These are phyloP conservation scores for Drosophila melanogaster DNA, from an alignment of 1,140 invertebrate genomes.

Conservation along the genomic window DNA sequence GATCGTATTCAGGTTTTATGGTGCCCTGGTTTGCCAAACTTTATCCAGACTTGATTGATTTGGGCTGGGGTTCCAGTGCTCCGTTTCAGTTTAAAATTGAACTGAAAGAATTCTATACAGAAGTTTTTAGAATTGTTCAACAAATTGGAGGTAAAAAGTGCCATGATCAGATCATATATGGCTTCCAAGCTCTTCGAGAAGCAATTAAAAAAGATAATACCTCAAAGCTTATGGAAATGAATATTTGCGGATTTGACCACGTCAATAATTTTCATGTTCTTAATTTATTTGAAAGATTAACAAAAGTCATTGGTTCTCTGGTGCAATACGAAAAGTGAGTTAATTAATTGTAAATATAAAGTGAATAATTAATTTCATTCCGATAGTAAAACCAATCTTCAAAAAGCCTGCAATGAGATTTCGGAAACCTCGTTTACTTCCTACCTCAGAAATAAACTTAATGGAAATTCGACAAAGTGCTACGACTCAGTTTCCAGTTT, in stretches of 20 bases:
- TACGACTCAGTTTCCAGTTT: conserved; percentile 1
- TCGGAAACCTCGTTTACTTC: not conserved
- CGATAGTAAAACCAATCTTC: not conserved
- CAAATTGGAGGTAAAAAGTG: conserved; percentile 8
- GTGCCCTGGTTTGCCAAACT: conserved; percentile 90
- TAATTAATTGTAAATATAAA: not conserved
- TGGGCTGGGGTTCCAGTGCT: conserved; percentile 91
- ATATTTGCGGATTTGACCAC: conserved; percentile 8
- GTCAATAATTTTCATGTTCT: not conserved
- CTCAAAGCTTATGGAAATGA: conserved; percentile 1
- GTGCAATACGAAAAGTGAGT: conserved; percentile 6
- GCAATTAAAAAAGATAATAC: not conserved
- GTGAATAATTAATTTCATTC: not conserved
- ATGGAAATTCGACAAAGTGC: not conserved
- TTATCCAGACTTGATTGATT: conserved; percentile 90
- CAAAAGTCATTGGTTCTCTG: not conserved
- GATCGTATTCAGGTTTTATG: conserved; percentile 91
- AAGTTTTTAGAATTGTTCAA: not conserved
- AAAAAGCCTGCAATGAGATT: conserved; percentile 1
- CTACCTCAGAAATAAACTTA: not conserved
- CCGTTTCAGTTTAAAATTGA: conserved; percentile 26
- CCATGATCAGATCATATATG: not conserved
- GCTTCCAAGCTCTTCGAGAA: not conserved
- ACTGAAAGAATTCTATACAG: not conserved
- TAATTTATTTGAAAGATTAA: not conserved